phyloP scores from a whole-genome alignment of 2,888 invertebrate genomes.

The Crepidodera aurea region DNA sequence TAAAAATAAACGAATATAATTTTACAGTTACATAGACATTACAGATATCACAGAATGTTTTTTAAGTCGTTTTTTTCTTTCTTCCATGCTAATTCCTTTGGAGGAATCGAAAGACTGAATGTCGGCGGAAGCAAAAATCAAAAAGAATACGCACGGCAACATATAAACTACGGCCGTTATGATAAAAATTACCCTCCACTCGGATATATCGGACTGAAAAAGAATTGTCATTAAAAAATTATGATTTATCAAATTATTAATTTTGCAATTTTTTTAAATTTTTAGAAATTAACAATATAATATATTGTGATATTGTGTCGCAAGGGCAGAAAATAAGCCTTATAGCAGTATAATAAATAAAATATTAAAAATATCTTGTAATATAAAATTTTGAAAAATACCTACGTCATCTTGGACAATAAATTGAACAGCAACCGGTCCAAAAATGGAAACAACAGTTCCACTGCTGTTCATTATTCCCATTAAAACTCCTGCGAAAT shows the following conservation, averaged over 20 bases:
- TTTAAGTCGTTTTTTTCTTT: conserved; percentile 12
- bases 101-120: conserved; percentile 11
- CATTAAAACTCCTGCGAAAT: conserved; percentile 25
- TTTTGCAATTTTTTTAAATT: too few species aligned
- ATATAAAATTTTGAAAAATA: too few species aligned
- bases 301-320: too few species aligned
- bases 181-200: conserved; percentile 42
- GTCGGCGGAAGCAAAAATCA: conserved; percentile 24
- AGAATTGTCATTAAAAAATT: too few species aligned
- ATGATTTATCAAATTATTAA: too few species aligned
- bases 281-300: too few species aligned
- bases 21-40: conserved; percentile 3
- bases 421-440: conserved; percentile 18
- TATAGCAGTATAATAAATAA: too few species aligned
- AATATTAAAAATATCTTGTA: too few species aligned
- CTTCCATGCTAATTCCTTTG: not conserved
- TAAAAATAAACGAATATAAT: too few species aligned
- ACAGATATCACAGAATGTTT: conserved; percentile 17
- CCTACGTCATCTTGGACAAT: conserved; percentile 12
- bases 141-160: conserved; percentile 2
- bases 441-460: conserved; percentile 16
- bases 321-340: too few species aligned
- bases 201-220: conserved; percentile 35
- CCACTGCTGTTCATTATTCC: conserved; percentile 12
- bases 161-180: conserved; percentile 35